Evolutionary conservation across 2,888 invertebrate species (phyloP).

Genomic region (Abrostola tripartita): DNA sequence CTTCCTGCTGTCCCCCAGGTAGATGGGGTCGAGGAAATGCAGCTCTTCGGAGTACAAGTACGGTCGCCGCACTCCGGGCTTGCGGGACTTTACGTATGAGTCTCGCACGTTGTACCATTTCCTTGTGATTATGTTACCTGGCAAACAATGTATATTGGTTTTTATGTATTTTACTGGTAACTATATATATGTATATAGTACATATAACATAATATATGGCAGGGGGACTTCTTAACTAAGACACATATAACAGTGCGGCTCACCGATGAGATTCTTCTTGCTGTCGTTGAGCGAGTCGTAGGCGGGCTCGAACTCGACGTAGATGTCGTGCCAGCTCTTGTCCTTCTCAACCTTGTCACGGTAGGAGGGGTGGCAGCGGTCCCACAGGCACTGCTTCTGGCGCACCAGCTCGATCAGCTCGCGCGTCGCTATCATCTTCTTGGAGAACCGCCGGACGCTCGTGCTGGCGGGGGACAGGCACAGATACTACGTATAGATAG

Average conservation of each 20-base stretch:
- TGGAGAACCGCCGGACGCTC: slow-evolving; percentile 35
- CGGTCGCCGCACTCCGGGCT: slow-evolving; percentile 52
- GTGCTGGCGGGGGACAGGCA: slow-evolving; percentile 14
- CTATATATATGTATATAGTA: background rate
- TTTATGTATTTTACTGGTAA: background rate
- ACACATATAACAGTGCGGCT: slow-evolving; percentile 14
- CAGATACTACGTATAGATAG: background rate
- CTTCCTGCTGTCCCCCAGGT: slow-evolving; percentile 41
- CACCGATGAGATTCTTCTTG: slow-evolving; percentile 59
- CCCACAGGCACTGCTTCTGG: slow-evolving; percentile 59
- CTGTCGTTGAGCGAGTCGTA: slow-evolving; percentile 55
- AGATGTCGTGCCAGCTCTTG: slow-evolving; percentile 61
- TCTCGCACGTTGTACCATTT: slow-evolving; percentile 74
- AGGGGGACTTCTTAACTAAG: too few relatives aligned
- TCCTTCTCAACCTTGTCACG: slow-evolving; percentile 54
- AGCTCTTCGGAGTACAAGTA: slow-evolving; percentile 70
- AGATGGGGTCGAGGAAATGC: slow-evolving; percentile 65
- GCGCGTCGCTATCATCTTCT: slow-evolving; percentile 54
- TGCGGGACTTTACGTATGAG: slow-evolving; percentile 69
- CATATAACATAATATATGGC: too few relatives aligned
- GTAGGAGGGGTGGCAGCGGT: slow-evolving; percentile 52
- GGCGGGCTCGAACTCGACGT: slow-evolving; percentile 59
- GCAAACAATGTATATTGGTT: slow-evolving; percentile 12
- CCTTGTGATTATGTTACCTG: slow-evolving; percentile 67
- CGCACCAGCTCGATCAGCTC: slow-evolving; percentile 63